A percentile compares a stretch with the other conserved stretches of the same genome.
These are phyloP conservation scores for Melanocharis versteri DNA, from an alignment of 2,113 vertebrate species.

Conservation along the genomic window DNA sequence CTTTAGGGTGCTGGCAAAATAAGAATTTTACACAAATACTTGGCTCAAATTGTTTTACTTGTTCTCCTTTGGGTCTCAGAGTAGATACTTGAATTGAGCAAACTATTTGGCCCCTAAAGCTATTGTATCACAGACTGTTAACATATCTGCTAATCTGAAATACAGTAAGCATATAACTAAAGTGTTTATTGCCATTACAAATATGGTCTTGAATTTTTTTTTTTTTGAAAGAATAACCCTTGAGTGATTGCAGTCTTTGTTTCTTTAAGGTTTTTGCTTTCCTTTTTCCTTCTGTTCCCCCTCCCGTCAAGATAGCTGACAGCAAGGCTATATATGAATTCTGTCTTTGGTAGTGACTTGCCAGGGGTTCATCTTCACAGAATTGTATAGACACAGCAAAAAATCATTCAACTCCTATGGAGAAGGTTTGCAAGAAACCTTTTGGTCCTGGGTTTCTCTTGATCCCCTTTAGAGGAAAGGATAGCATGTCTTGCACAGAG, in stretches of 20 bases:
- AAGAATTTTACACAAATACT: constrained; percentile 25
- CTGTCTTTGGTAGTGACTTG: neutral
- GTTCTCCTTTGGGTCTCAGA: neutral
- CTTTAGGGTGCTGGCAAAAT: constrained; percentile 29
- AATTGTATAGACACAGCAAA: neutral
- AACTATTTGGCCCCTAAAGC: constrained; percentile 7
- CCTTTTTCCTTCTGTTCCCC: neutral
- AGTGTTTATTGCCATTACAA: constrained; percentile 31
- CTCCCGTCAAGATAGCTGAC: neutral
- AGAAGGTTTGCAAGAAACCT: neutral
- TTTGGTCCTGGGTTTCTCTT: neutral
- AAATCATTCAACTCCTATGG: neutral
- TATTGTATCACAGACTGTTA: constrained; percentile 11
- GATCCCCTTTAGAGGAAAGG: neutral
- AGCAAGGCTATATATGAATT: neutral
- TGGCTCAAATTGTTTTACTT: neutral
- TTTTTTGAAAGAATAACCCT: neutral
- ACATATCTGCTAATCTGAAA: constrained; percentile 51
- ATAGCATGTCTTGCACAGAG: neutral
- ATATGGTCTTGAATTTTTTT: neutral
- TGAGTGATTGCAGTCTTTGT: neutral
- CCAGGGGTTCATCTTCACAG: neutral
- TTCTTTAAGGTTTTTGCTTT: neutral
- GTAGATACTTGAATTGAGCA: neutral
- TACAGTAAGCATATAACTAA: constrained; percentile 1